Evolutionary conservation across 2,797 vertebrate genomes (phyloP), one percentile per base, ranked within the genome.

Genomic region (Holocentrus rufus): DNA sequence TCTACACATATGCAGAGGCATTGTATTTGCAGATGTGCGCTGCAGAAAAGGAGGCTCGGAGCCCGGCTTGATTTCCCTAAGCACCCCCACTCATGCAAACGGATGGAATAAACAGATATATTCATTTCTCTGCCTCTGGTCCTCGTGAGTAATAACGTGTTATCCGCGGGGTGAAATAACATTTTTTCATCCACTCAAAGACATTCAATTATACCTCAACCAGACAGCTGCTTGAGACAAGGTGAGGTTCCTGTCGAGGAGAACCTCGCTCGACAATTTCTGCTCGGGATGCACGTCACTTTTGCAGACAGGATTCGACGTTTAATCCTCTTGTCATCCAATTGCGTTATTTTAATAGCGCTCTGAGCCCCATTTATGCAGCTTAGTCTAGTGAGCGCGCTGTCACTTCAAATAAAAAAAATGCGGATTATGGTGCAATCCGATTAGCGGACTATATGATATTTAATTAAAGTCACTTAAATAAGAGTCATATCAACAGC

Each of bases 141-240:
- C 92, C 94, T 93, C 92, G 90, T 81, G 91, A 90, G 95, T 84
- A 95, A 96, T 95, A 96, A 95, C 96, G 96, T 94, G 95, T 94
- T 96, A 95, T 95, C 91, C 93, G 90, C 86, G 92, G 90, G 92
- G 93, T 94, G 71, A 95, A 96, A 96, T 95, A 96, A 96, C 95
- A 94, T 94, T 95, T 94, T 94, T 94, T 94, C 93, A 92, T 94
- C 95, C 95, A 95, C 92, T 93, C 69, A 88, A 91, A 93, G 93
- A 95, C 95, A 95, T 96, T 96, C 95, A 96, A 95, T 96, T 95
- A 95, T 93, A 95, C 92, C 89, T 92, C 92, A 88, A 94, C 87
- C 92, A 95, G 95, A 94, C 94, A 95, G 95, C 94, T 94, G 94
- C 90, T 93, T 87, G 85, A 93, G 87, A 89, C 4, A 44, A 15